These are phyloP conservation scores for Hippoglossus stenolepis DNA, from an alignment of 2,113 vertebrate genomes.

Conservation along the genomic window DNA sequence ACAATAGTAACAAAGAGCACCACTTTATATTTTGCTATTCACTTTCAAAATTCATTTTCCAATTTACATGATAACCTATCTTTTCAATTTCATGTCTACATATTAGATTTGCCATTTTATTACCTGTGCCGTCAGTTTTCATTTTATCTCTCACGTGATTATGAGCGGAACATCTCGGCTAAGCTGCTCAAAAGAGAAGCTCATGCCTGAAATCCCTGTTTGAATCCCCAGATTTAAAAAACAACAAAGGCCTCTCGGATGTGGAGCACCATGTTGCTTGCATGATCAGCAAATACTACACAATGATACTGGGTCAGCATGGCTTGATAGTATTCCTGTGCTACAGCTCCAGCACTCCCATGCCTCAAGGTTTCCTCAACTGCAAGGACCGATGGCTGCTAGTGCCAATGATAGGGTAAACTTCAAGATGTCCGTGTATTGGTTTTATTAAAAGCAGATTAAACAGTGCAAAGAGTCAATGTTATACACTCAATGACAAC, in stretches of 20 bases:
- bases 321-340: neutral
- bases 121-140: neutral
- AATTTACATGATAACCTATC: neutral
- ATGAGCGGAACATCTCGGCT: neutral
- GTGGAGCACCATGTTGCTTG: neutral
- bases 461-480: slow-evolving; percentile 13
- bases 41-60: neutral
- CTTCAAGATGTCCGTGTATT: neutral
- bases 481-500: neutral
- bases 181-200: no score
- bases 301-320: neutral
- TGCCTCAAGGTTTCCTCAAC: neutral
- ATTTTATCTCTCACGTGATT: no score
- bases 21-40: neutral
- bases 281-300: slow-evolving; percentile 1
- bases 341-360: neutral
- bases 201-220: neutral
- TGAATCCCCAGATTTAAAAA: neutral
- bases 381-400: no score
- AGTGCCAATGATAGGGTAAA: neutral
- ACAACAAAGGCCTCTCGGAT: neutral
- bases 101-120: neutral
- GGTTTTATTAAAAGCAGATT: slow-evolving; percentile 2
- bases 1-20: neutral
- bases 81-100: neutral